A percentile compares a stretch with the other conserved stretches of the same genome.
Evolutionary conservation across 2,888 invertebrate species (phyloP).

Genomic region (Ichneumoninae sp.): DNA sequence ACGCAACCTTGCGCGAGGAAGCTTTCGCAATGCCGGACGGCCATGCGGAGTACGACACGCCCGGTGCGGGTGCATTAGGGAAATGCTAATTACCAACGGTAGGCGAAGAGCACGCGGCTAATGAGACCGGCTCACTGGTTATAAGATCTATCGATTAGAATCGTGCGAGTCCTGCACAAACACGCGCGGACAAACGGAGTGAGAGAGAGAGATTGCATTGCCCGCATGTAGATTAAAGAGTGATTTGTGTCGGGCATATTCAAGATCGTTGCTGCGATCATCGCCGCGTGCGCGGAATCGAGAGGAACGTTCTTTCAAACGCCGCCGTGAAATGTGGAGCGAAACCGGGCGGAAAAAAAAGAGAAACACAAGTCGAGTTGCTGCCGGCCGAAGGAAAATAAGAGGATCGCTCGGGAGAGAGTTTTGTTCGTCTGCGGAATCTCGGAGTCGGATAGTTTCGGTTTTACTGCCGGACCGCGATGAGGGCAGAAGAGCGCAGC

Average conservation of each 20-base stretch:
- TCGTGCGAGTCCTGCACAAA: slow-evolving; percentile 59
- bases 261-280: slow-evolving; percentile 46
- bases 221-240: slow-evolving; percentile 42
- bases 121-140: slow-evolving; percentile 72
- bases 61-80: slow-evolving; percentile 43
- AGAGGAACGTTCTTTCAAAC: slow-evolving; percentile 24
- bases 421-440: slow-evolving; percentile 4
- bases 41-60: neutral
- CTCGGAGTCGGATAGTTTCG: slow-evolving; percentile 71
- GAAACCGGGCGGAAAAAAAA: slow-evolving; percentile 24
- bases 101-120: slow-evolving; percentile 69
- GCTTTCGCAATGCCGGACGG: neutral
- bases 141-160: slow-evolving; percentile 75
- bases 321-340: slow-evolving; percentile 29
- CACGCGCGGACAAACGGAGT: neutral
- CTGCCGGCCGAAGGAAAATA: slow-evolving; percentile 16
- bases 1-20: slow-evolving; percentile 4
- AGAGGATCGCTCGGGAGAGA: slow-evolving; percentile 11
- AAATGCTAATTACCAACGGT: slow-evolving; percentile 72
- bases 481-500: neutral
- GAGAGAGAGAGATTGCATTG: slow-evolving; percentile 5
- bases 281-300: slow-evolving; percentile 29
- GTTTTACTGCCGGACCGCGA: slow-evolving; percentile 69
- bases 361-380: slow-evolving; percentile 13
- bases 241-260: slow-evolving; percentile 41